Percentiles rank a stretch among this genome's conserved stretches.
Conservation (phyloP, 2,888 invertebrate species). For the Eubasilissa splendida region DNA sequence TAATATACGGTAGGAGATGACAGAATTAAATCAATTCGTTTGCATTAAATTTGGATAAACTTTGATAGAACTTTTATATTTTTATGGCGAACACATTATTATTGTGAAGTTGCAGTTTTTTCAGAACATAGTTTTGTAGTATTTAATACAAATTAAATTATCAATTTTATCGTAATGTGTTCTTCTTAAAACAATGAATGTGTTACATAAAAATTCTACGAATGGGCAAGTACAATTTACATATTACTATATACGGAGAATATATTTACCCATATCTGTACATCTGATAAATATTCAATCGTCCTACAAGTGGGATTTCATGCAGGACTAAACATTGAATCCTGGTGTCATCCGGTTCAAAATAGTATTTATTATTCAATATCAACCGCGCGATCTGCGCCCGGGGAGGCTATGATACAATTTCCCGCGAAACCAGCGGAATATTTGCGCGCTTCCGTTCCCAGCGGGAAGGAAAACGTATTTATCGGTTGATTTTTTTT, state of each 20-base stretch:
- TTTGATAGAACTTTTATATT: too few relatives aligned
- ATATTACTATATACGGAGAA: not conserved
- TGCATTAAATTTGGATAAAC: too few relatives aligned
- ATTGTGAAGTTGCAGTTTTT: too few relatives aligned
- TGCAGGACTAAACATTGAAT: constrained; percentile 34
- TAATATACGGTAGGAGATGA: too few relatives aligned
- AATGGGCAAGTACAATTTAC: too few relatives aligned
- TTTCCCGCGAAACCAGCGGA: constrained; percentile 32
- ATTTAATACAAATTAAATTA: too few relatives aligned
- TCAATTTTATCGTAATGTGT: too few relatives aligned
- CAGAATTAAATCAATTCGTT: too few relatives aligned
- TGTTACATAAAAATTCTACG: too few relatives aligned
- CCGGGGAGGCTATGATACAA: constrained; percentile 39
- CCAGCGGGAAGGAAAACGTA: constrained; percentile 5
- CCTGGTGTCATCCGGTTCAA: constrained; percentile 46
- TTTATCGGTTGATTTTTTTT: not conserved
- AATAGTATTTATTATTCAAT: constrained; percentile 57
- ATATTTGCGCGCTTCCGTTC: constrained; percentile 10
- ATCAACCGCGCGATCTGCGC: constrained; percentile 44
- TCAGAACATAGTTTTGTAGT: too few relatives aligned
- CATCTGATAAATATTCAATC: not conserved
- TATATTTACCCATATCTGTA: not conserved
- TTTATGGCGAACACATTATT: too few relatives aligned
- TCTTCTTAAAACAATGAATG: too few relatives aligned
- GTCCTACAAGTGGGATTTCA: constrained; percentile 21